Evolutionary conservation across 1,140 invertebrate genomes (phyloP).

Genomic region (Linepithema humile): DNA sequence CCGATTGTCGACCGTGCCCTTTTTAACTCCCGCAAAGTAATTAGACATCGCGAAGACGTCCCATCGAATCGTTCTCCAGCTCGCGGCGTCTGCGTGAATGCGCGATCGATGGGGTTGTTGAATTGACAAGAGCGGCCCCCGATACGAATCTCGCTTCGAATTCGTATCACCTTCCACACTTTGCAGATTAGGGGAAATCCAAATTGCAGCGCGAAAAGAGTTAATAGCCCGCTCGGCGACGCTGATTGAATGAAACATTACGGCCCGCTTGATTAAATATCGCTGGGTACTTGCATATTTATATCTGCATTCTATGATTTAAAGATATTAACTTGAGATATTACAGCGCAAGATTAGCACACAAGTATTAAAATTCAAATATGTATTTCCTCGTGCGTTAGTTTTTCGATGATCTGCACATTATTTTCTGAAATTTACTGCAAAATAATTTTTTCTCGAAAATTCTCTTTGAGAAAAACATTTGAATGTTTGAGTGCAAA

Average conservation of each 20-base stretch:
- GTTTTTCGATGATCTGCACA: neutral
- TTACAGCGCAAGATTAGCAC: neutral
- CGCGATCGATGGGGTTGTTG: slow-evolving; percentile 23
- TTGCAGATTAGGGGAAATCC: slow-evolving; percentile 28
- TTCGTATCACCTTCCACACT: slow-evolving; percentile 16
- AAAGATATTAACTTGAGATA: neutral
- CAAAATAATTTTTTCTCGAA: neutral
- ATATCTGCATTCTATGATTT: no score
- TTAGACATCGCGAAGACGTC: slow-evolving; percentile 55
- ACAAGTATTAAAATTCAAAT: neutral
- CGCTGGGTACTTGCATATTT: no score
- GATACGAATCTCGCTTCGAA: neutral
- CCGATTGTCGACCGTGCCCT: slow-evolving; percentile 10
- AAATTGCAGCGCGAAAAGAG: slow-evolving; percentile 6
- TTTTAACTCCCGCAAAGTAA: slow-evolving; percentile 57
- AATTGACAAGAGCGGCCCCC: neutral
- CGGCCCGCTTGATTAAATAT: neutral
- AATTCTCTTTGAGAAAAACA: neutral
- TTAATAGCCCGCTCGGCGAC: slow-evolving; percentile 1
- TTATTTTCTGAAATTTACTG: neutral
- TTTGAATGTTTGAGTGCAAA: neutral
- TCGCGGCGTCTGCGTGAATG: slow-evolving; percentile 15
- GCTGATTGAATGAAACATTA: slow-evolving; percentile 34
- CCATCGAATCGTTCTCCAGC: slow-evolving; percentile 5
- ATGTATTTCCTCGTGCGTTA: neutral